A percentile compares a stretch with the other conserved stretches of the same genome.
phyloP scores from a whole-genome alignment of 2,797 vertebrate species.

The Epinephelus awoara region DNA sequence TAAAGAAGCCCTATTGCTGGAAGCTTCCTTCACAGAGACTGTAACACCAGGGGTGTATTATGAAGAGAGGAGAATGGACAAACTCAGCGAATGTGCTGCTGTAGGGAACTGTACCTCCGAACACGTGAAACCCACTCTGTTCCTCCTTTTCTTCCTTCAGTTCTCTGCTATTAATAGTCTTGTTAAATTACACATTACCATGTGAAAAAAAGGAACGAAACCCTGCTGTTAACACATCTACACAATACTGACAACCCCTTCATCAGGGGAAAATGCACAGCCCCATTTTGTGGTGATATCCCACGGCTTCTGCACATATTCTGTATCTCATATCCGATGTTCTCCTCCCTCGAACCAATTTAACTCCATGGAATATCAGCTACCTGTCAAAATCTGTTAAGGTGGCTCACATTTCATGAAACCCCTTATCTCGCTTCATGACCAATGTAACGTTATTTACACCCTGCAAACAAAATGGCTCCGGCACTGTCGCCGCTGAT shows the following conservation, averaged over 20 bases:
- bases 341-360: conserved; percentile 56
- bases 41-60: conserved; percentile 67
- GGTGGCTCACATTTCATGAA: conserved; percentile 73
- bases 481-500: conserved; percentile 67
- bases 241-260: conserved; percentile 31
- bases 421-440: conserved; percentile 77
- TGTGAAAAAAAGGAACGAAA: conserved; percentile 31
- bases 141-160: conserved; percentile 24
- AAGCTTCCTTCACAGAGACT: conserved; percentile 60
- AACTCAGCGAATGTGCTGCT: conserved; percentile 52
- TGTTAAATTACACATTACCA: conserved; percentile 49
- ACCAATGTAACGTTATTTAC: conserved; percentile 80
- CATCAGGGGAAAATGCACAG: conserved; percentile 51
- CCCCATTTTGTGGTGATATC: conserved; percentile 58
- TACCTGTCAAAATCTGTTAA: conserved; percentile 75
- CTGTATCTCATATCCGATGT: conserved; percentile 63
- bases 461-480: conserved; percentile 78
- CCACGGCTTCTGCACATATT: conserved; percentile 56
- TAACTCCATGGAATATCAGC: conserved; percentile 62
- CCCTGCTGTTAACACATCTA: conserved; percentile 29
- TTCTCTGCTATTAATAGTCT: conserved; percentile 40
- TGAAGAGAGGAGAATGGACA: conserved; percentile 58
- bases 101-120: conserved; percentile 23
- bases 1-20: conserved; percentile 72
- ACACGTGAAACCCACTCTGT: conserved; percentile 23